These are phyloP conservation scores for Eudemis profundana DNA, from an alignment of 2,888 invertebrate species.

Conservation along the genomic window DNA sequence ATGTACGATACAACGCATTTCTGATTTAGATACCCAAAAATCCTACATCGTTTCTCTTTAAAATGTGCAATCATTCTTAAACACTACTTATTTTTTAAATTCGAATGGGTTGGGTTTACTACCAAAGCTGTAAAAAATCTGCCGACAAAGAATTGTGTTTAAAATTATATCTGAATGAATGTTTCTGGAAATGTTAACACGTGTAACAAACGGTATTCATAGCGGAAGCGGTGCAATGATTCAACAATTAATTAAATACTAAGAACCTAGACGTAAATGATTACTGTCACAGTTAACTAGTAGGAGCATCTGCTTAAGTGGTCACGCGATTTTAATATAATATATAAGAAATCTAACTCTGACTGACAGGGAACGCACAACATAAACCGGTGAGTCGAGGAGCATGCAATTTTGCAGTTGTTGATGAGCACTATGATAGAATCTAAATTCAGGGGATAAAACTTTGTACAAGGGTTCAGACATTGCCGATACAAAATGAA, in stretches of 20 bases:
- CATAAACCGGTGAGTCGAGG: background rate
- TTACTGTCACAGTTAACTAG: slow-evolving; percentile 20
- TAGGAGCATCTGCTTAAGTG: slow-evolving; percentile 12
- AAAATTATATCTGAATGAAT: background rate
- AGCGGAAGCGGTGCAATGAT: slow-evolving; percentile 12
- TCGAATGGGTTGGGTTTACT: too few species aligned
- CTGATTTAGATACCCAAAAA: too few species aligned
- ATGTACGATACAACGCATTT: too few species aligned
- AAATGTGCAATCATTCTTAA: too few species aligned
- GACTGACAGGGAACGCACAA: background rate
- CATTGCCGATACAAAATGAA: too few species aligned
- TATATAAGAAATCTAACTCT: background rate
- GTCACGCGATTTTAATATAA: slow-evolving; percentile 24
- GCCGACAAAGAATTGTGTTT: background rate
- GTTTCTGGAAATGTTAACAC: background rate
- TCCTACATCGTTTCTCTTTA: too few species aligned
- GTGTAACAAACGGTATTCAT: slow-evolving; percentile 3
- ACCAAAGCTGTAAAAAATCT: background rate
- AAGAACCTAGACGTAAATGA: slow-evolving; percentile 22
- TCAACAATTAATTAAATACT: slow-evolving; percentile 25
- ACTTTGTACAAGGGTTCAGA: background rate
- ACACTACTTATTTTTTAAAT: too few species aligned
- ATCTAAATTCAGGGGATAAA: background rate
- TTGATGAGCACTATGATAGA: background rate
- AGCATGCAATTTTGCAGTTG: background rate